phyloP scores from a whole-genome alignment of 1,140 invertebrate genomes.

The Babylonia areolata region DNA sequence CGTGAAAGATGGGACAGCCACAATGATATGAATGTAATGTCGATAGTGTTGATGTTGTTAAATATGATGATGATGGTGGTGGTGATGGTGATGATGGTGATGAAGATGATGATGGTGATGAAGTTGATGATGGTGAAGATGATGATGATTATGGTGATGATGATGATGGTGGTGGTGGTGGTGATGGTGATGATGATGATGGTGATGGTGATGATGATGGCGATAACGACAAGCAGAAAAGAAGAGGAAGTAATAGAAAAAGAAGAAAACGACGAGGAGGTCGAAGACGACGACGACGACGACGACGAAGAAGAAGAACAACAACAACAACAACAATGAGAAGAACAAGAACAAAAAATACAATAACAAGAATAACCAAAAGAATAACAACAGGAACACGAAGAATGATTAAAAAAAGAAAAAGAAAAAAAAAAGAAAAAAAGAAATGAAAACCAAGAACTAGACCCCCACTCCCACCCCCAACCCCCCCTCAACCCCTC shows the following conservation, averaged over 20 bases:
- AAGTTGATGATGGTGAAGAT: background rate
- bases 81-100: conserved; percentile 33
- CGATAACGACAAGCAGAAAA: background rate
- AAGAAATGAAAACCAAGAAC: too few relatives aligned
- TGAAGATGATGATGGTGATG: conserved; percentile 7
- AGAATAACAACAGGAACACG: background rate
- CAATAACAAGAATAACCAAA: background rate
- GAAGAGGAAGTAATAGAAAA: too few relatives aligned
- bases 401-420: too few relatives aligned
- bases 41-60: conserved; percentile 3
- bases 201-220: conserved; percentile 18
- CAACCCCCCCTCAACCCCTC: too few relatives aligned
- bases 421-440: too few relatives aligned
- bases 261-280: background rate
- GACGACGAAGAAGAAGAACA: background rate
- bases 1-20: too few relatives aligned
- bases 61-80: conserved; percentile 32
- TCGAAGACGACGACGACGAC: background rate
- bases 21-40: background rate
- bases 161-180: conserved; percentile 14
- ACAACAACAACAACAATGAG: background rate
- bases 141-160: conserved; percentile 23
- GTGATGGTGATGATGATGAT: conserved; percentile 6
- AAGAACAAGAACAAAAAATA: background rate
- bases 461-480: too few relatives aligned